phyloP scores from a whole-genome alignment of 2,113 vertebrate genomes.

The Ranitomeya variabilis region DNA sequence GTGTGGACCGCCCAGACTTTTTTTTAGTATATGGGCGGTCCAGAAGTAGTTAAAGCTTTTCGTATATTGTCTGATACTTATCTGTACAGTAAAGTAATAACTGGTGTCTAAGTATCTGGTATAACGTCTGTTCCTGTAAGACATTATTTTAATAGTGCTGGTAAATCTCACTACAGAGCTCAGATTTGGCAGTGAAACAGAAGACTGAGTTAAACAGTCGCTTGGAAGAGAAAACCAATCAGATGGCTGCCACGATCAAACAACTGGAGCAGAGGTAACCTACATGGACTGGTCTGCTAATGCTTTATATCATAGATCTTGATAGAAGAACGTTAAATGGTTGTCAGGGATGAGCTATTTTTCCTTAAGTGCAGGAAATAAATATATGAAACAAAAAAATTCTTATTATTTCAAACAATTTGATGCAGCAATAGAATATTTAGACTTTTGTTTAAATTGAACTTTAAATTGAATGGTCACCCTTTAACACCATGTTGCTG shows the following conservation, averaged over 20 bases:
- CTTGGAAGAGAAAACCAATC: conserved; percentile 94
- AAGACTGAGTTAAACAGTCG: conserved; percentile 90
- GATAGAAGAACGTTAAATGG: too few species aligned
- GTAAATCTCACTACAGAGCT: conserved; percentile 72
- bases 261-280: conserved; percentile 93
- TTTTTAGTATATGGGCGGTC: too few species aligned
- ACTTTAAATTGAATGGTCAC: too few species aligned
- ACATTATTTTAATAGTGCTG: background rate
- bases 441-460: too few species aligned
- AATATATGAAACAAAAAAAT: too few species aligned
- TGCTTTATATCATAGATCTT: background rate
- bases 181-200: conserved; percentile 88
- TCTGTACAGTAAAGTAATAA: background rate
- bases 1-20: too few species aligned
- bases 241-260: conserved; percentile 94
- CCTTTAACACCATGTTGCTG: too few species aligned
- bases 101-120: background rate
- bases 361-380: too few species aligned
- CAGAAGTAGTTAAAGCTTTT: too few species aligned
- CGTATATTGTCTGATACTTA: background rate
- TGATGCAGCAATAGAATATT: too few species aligned
- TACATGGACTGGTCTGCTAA: background rate
- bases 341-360: too few species aligned
- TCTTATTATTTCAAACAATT: too few species aligned
- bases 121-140: background rate